These are phyloP conservation scores for Lacanobia wlatinum DNA, from an alignment of 2,888 invertebrate genomes.

Conservation along the genomic window DNA sequence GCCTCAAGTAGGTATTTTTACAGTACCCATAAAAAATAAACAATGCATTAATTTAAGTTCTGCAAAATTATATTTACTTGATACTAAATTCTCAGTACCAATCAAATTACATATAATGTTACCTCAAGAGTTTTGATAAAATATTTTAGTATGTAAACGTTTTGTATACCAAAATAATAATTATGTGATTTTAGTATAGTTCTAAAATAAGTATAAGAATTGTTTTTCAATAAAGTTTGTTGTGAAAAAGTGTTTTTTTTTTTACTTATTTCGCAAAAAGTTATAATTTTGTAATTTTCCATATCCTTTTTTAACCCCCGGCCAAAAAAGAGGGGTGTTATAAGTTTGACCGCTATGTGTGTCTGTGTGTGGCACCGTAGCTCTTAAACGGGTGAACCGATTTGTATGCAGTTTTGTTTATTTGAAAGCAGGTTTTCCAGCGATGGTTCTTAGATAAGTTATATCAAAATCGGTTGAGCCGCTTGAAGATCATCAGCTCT, in stretches of 20 bases:
- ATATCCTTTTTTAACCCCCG: too few species aligned
- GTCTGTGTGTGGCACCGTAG: too few species aligned
- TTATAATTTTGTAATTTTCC: too few species aligned
- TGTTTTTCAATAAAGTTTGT: constrained; percentile 71
- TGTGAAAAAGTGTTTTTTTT: constrained; percentile 48
- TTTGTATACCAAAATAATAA: constrained; percentile 65
- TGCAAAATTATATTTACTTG: neutral
- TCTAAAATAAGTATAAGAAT: constrained; percentile 34
- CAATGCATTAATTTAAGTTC: neutral
- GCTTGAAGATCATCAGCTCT: too few species aligned
- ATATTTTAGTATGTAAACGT: constrained; percentile 19
- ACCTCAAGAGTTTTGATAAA: constrained; percentile 41
- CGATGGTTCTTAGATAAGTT: too few species aligned
- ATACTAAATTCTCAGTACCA: neutral
- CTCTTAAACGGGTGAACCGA: too few species aligned
- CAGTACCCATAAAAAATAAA: neutral
- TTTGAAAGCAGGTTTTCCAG: too few species aligned
- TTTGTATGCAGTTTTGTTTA: too few species aligned
- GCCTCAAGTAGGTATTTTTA: neutral
- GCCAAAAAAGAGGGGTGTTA: too few species aligned
- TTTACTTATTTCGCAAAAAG: too few species aligned
- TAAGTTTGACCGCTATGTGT: too few species aligned
- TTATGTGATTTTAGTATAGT: constrained; percentile 67
- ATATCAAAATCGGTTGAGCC: too few species aligned
- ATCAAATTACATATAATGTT: constrained; percentile 23